Percentiles rank a stretch among this genome's conserved stretches.
phyloP scores from a whole-genome alignment of 2,888 invertebrate species.

The Drosophila greeni region DNA sequence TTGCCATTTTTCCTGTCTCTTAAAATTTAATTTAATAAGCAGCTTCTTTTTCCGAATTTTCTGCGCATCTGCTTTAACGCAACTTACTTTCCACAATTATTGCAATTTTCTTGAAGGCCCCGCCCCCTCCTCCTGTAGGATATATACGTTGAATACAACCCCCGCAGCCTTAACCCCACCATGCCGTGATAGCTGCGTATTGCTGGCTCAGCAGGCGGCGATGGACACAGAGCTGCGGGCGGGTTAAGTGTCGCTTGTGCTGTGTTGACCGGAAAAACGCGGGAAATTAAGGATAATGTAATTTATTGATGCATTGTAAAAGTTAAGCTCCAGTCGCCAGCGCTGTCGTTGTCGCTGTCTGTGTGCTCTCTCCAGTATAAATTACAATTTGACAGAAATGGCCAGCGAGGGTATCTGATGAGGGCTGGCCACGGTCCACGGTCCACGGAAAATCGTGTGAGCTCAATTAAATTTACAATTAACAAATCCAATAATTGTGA shows the following conservation, averaged over 20 bases:
- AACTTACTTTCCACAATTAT: conserved; percentile 27
- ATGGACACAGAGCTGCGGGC: conserved; percentile 54
- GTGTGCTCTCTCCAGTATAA: conserved; percentile 58
- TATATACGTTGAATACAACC: background rate
- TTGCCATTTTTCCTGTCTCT: background rate
- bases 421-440: background rate
- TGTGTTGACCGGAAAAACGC: conserved; percentile 71
- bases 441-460: conserved; percentile 11
- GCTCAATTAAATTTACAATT: conserved; percentile 46
- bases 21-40: conserved; percentile 2
- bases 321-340: conserved; percentile 64
- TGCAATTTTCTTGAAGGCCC: conserved; percentile 13
- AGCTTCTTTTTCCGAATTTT: background rate
- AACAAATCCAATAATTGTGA: conserved; percentile 8
- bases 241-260: conserved; percentile 57
- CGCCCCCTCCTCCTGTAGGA: background rate
- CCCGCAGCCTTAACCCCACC: conserved; percentile 6
- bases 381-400: conserved; percentile 66
- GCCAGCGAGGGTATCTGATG: conserved; percentile 8
- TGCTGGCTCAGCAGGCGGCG: conserved; percentile 57
- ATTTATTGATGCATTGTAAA: conserved; percentile 73
- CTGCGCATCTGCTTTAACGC: conserved; percentile 23
- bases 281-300: conserved; percentile 74
- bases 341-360: conserved; percentile 22
- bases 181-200: conserved; percentile 8